A percentile compares a stretch with the other conserved stretches of the same genome.
Evolutionary conservation across 2,888 invertebrate genomes (phyloP).

Genomic region (Apodemia zela): DNA sequence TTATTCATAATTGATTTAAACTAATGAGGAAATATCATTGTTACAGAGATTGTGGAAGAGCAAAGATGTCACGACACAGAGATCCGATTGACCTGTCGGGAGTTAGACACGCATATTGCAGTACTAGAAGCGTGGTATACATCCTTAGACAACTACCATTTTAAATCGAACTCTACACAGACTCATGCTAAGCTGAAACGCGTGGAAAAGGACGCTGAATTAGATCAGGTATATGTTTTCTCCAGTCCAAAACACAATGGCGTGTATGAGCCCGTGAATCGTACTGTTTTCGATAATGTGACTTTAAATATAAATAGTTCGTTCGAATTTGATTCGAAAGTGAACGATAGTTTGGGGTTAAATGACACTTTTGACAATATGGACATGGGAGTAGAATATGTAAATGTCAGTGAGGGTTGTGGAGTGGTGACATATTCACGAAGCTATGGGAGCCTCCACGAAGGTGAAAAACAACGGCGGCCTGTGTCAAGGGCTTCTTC

Average conservation of each 20-base stretch:
- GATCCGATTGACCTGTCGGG: constrained; percentile 82
- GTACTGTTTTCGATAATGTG: constrained; percentile 50
- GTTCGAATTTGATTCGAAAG: constrained; percentile 32
- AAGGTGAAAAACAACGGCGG: constrained; percentile 56
- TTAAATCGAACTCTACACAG: constrained; percentile 42
- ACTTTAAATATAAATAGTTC: constrained; percentile 37
- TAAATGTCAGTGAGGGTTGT: constrained; percentile 57
- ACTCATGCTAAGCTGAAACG: constrained; percentile 42
- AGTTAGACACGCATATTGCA: constrained; percentile 82
- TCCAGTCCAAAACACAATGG: constrained; percentile 74
- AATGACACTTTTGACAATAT: constrained; percentile 47
- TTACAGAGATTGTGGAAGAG: constrained; percentile 84
- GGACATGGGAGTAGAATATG: constrained; percentile 50
- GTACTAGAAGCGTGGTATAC: constrained; percentile 83
- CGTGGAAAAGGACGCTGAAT: constrained; percentile 65
- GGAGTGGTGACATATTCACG: constrained; percentile 52
- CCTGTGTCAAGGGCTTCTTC: constrained; percentile 49
- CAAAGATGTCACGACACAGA: constrained; percentile 81
- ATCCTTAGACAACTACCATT: constrained; percentile 54
- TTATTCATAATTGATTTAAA: background rate
- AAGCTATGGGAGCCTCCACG: constrained; percentile 71
- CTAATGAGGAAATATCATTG: constrained; percentile 29
- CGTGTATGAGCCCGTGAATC: constrained; percentile 54
- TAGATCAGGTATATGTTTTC: constrained; percentile 62
- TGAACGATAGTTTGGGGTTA: constrained; percentile 44